Evolutionary conservation across 2,888 invertebrate genomes (phyloP).

Genomic region (Yponomeuta evonymella): DNA sequence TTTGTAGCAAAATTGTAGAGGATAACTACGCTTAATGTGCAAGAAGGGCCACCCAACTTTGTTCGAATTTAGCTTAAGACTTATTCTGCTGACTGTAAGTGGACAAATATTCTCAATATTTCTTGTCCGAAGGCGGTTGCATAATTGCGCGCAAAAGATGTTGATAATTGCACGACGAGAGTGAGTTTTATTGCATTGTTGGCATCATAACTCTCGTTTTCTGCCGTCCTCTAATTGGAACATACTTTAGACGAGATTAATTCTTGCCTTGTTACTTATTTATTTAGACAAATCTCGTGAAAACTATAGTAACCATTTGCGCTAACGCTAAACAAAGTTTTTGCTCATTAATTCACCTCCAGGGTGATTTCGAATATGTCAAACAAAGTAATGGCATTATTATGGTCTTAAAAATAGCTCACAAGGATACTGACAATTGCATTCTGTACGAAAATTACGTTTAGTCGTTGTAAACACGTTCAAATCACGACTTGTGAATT

Average conservation of each 20-base stretch:
- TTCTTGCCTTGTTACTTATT: no score
- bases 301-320: no score
- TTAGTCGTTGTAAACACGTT: not conserved
- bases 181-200: not conserved
- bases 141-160: not conserved
- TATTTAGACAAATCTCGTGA: no score
- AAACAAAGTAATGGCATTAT: constrained; percentile 42
- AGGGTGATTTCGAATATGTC: not conserved
- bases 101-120: constrained; percentile 2
- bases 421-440: not conserved
- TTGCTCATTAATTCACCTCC: not conserved
- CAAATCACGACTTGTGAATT: not conserved
- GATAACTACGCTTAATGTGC: no score
- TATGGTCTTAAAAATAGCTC: constrained; percentile 31
- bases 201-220: not conserved
- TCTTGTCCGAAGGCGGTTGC: not conserved
- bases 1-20: no score
- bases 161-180: not conserved
- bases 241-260: not conserved
- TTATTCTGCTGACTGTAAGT: not conserved
- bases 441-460: not conserved
- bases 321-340: not conserved
- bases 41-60: not conserved
- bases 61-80: not conserved
- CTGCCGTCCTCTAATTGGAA: not conserved